Base-by-base conservation (phyloP, 2,888 invertebrate species). In the Oxycera nigricornis region DNA sequence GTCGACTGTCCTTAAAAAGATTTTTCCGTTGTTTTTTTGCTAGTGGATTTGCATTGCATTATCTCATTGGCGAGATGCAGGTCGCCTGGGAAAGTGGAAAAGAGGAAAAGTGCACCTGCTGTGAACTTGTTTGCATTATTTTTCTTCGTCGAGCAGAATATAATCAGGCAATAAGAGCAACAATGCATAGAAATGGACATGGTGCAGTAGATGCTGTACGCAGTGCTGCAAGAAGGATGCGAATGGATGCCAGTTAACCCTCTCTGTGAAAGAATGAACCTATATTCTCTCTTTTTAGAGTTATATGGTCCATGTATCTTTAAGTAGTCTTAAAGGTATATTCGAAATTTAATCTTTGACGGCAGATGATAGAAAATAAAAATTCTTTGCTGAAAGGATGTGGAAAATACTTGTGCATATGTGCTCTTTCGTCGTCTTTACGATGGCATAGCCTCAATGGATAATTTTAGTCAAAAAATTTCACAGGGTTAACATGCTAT, bases 111-210 rank as follows among this genome's bases (percentile, higher is more conserved):
- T 74, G 74, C 76, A 76, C 76, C 76, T 76, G 76, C 76, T 76
- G 76, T 74, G 76, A 73, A 73, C 73, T 76, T 76, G 76, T 76
- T 76, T 76, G 73, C 74, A 76, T 74, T 74, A 52, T 67, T 61
- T 28, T 31, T n/a, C 61, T 57, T 57, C 17, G 61, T 14, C 31
- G n/a, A 61, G 17, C 30, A 17, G 30, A 28, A 52, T 28, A 61
- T n/a, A 61, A 28, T 22, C 61, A n/a, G 17, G 31, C 61, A 31
- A 61, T 31, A 61, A 31, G 35, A 57, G 28, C 28, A 26, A 57
- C 22, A 57, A n/a, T n/a, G n/a, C n/a, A n/a, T n/a, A n/a, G n/a
- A n/a, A 17, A 57, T 26, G 26, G 57, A 57, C 17, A 46, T 46
- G 28, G 57, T 57, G 6, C 2, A 57, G 57, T n/a, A 57, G 17